phyloP scores from a whole-genome alignment of 2,113 vertebrate genomes.

The Paraplagusia blochii region DNA sequence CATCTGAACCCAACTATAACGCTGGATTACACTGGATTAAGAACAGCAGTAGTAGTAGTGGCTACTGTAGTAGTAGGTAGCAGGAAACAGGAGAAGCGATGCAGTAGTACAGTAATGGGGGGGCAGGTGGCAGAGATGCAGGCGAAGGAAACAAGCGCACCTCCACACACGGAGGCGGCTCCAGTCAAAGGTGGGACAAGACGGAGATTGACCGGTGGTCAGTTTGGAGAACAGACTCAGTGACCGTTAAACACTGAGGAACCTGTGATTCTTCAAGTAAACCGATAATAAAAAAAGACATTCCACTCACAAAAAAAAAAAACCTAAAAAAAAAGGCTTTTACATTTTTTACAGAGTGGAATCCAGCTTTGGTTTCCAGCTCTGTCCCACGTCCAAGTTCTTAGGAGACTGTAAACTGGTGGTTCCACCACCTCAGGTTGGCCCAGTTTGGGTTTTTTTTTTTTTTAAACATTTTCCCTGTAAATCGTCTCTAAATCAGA shows the following conservation, averaged over 20 bases:
- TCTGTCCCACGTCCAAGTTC: slow-evolving; percentile 22
- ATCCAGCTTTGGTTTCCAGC: slow-evolving; percentile 21
- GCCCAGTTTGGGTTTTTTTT: slow-evolving; percentile 42
- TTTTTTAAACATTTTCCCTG: slow-evolving; percentile 15
- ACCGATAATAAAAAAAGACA: slow-evolving; percentile 34
- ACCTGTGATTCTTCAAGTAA: slow-evolving; percentile 57
- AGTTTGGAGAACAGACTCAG: slow-evolving; percentile 24
- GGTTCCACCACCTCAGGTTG: slow-evolving; percentile 53
- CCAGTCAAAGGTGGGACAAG: slow-evolving; percentile 32
- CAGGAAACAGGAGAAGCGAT: slow-evolving; percentile 63
- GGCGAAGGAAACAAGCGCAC: slow-evolving; percentile 40
- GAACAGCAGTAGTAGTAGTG: slow-evolving; percentile 78
- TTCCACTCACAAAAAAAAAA: slow-evolving; percentile 50
- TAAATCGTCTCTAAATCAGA: slow-evolving; percentile 18
- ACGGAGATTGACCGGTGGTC: slow-evolving; percentile 16
- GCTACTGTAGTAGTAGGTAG: slow-evolving; percentile 70
- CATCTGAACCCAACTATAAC: slow-evolving; percentile 78
- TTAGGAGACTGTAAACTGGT: slow-evolving; percentile 61
- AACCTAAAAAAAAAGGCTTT: slow-evolving; percentile 27
- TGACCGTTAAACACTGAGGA: slow-evolving; percentile 31
- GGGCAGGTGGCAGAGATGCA: slow-evolving; percentile 41
- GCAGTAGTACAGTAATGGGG: slow-evolving; percentile 72
- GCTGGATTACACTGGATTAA: slow-evolving; percentile 68
- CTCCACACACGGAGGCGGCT: slow-evolving; percentile 33
- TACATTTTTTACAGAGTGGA: slow-evolving; percentile 39